Conservation (phyloP, 2,113 vertebrate genomes). For the Eira barbara region DNA sequence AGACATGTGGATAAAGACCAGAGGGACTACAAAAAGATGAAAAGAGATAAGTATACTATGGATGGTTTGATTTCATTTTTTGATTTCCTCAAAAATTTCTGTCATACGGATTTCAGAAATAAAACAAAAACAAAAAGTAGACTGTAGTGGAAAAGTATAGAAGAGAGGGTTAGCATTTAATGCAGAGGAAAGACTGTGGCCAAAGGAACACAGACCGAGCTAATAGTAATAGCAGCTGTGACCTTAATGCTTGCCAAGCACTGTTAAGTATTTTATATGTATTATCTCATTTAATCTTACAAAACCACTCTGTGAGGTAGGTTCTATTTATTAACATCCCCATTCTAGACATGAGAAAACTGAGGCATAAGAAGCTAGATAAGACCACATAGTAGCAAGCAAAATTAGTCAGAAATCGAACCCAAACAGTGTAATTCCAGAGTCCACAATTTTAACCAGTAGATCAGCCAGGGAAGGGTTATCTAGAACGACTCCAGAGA, state of each 20-base stretch:
- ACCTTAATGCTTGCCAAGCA: neutral
- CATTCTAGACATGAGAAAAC: conserved; percentile 4
- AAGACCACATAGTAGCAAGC: neutral
- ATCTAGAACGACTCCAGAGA: neutral
- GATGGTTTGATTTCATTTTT: neutral
- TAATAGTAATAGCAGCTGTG: neutral
- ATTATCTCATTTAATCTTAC: neutral
- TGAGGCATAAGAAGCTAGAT: neutral
- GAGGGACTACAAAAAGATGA: neutral
- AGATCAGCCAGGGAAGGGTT: neutral
- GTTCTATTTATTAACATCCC: neutral
- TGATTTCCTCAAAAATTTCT: neutral
- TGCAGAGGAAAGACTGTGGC: neutral
- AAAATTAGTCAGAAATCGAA: neutral
- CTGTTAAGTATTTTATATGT: neutral
- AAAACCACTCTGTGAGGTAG: neutral
- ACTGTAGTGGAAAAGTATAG: neutral
- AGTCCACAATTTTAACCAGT: neutral
- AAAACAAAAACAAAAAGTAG: neutral
- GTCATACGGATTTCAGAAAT: neutral
- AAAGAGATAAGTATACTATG: neutral
- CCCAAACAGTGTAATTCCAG: neutral
- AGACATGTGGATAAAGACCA: neutral
- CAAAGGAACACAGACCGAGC: neutral
- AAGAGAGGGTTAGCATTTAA: neutral